These are phyloP conservation scores for Actinostola sp. DNA, from an alignment of 92 coral and sea anemone species.

Conservation along the genomic window DNA sequence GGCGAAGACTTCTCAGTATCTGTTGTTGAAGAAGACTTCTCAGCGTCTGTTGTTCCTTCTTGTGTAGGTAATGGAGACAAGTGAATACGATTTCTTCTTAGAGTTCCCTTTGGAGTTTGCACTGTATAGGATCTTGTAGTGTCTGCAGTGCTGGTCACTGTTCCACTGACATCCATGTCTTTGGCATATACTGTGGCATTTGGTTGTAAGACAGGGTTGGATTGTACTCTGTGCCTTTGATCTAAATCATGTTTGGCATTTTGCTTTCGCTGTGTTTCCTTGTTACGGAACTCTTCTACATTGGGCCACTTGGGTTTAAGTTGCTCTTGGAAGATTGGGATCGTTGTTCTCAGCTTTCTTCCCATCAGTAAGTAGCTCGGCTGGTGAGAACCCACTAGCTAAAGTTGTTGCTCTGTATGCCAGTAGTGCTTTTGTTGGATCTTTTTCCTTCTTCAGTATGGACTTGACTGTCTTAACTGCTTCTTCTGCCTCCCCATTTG, in stretches of 20 bases:
- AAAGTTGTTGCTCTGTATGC: conserved; percentile 58
- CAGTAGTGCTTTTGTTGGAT: conserved; percentile 44
- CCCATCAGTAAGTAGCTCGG: conserved; percentile 62
- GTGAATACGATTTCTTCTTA: conserved; percentile 12
- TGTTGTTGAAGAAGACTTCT: too few species aligned
- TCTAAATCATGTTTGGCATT: not conserved
- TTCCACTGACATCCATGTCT: conserved; percentile 33
- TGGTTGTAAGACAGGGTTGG: conserved; percentile 14
- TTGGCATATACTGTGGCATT: conserved; percentile 15
- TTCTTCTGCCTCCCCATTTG: conserved; percentile 59
- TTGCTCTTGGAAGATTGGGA: conserved; percentile 19
- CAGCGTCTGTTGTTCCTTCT: not conserved
- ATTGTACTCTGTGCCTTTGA: conserved; percentile 20
- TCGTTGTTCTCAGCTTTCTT: conserved; percentile 36
- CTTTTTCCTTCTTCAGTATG: conserved; percentile 52
- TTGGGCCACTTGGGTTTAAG: conserved; percentile 44
- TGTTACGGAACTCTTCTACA: conserved; percentile 14
- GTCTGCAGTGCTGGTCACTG: conserved; percentile 11
- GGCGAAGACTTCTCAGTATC: not conserved
- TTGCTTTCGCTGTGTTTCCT: conserved; percentile 19
- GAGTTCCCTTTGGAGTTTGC: conserved; percentile 1
- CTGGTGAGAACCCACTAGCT: conserved; percentile 52
- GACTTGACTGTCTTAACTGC: conserved; percentile 52
- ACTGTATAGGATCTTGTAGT: conserved; percentile 14
- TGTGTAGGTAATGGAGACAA: not conserved